phyloP scores from a whole-genome alignment of 23 tunicate genomes.

The Trididemnum nubilum region DNA sequence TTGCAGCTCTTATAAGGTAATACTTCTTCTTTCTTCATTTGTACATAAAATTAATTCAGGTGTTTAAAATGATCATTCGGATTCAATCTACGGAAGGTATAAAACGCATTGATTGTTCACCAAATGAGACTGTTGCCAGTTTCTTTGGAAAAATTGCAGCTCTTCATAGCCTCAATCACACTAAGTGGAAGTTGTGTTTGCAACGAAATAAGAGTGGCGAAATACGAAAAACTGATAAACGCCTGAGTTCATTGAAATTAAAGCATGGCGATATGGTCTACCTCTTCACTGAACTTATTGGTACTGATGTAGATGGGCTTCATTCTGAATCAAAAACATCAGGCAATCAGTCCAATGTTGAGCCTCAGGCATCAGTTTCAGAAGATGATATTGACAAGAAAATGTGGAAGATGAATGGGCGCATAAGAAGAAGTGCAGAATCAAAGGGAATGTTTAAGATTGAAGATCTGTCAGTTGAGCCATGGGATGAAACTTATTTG shows the following conservation, averaged over 20 bases:
- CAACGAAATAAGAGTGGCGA: slow-evolving; percentile 32
- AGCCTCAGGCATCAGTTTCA: not conserved
- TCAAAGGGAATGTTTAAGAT: slow-evolving; percentile 62
- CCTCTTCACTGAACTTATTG: not conserved
- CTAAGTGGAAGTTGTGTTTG: slow-evolving; percentile 45
- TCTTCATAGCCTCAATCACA: slow-evolving; percentile 12
- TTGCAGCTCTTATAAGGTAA: no score
- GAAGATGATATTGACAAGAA: slow-evolving; percentile 80
- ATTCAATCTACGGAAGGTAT: slow-evolving; percentile 74
- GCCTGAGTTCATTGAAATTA: slow-evolving; percentile 32
- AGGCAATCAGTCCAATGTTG: not conserved
- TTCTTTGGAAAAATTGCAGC: slow-evolving; percentile 45
- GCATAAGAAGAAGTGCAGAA: slow-evolving; percentile 33
- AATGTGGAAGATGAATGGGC: slow-evolving; percentile 76
- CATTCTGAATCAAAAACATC: not conserved
- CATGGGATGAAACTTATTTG: slow-evolving; percentile 89
- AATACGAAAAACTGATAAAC: slow-evolving; percentile 39
- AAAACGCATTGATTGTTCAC: slow-evolving; percentile 56
- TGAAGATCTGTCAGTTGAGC: slow-evolving; percentile 71
- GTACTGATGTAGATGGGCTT: not conserved
- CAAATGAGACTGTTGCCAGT: slow-evolving; percentile 34
- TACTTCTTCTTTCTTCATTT: no score
- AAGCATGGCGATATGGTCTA: slow-evolving; percentile 94
- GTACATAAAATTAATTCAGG: no score
- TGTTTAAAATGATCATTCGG: slow-evolving; percentile 80